These are phyloP conservation scores for Acanthurus tractus DNA, from an alignment of 2,797 vertebrate genomes.

Conservation along the genomic window DNA sequence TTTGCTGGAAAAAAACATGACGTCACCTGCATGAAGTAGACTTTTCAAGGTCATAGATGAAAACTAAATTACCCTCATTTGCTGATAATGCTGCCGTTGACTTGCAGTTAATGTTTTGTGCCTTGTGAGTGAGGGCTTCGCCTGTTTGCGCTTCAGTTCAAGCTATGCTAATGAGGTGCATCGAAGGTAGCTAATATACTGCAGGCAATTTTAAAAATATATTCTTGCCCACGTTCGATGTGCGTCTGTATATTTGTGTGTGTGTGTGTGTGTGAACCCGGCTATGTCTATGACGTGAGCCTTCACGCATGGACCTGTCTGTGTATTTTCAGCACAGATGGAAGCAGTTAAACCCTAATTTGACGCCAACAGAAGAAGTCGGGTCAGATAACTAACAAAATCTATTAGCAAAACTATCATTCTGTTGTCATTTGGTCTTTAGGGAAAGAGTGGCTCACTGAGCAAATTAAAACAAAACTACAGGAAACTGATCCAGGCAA, in stretches of 20 bases:
- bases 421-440: slow-evolving; percentile 78
- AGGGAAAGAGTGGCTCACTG: slow-evolving; percentile 57
- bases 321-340: slow-evolving; percentile 78
- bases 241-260: slow-evolving; percentile 19
- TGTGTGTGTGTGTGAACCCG: slow-evolving; percentile 23
- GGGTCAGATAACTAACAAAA: slow-evolving; percentile 83
- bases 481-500: slow-evolving; percentile 44
- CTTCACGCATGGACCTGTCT: slow-evolving; percentile 64
- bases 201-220: slow-evolving; percentile 58
- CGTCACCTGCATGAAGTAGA: slow-evolving; percentile 64
- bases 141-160: slow-evolving; percentile 44
- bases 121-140: slow-evolving; percentile 28
- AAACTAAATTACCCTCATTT: slow-evolving; percentile 70
- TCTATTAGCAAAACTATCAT: slow-evolving; percentile 83
- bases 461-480: slow-evolving; percentile 68
- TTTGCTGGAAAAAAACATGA: slow-evolving; percentile 73
- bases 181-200: slow-evolving; percentile 46
- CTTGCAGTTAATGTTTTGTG: slow-evolving; percentile 48
- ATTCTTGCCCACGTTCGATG: slow-evolving; percentile 64
- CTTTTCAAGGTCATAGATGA: slow-evolving; percentile 73
- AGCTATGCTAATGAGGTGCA: slow-evolving; percentile 69
- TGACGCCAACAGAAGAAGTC: slow-evolving; percentile 78
- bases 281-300: slow-evolving; percentile 57
- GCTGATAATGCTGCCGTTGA: slow-evolving; percentile 66
- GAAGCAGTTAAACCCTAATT: slow-evolving; percentile 83